phyloP scores from a whole-genome alignment of 2,113 vertebrate genomes.

The Chionomys nivalis region DNA sequence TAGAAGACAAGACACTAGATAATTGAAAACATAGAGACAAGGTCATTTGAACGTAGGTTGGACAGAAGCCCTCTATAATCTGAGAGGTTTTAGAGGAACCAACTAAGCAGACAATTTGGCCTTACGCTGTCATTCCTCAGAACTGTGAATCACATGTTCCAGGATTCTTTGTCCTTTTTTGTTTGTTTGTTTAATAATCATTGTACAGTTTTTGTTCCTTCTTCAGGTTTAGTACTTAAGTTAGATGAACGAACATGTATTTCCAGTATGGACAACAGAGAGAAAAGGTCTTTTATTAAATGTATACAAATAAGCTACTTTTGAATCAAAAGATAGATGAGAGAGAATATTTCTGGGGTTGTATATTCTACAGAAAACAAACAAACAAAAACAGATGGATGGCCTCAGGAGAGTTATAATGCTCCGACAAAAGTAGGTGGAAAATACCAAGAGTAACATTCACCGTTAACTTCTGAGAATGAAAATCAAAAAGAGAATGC shows the following conservation, averaged over 20 bases:
- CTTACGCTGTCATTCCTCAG: background rate
- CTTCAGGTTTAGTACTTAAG: background rate
- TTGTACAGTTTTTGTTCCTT: background rate
- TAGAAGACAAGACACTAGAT: background rate
- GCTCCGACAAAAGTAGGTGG: background rate
- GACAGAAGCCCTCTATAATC: background rate
- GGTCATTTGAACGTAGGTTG: fast-evolving
- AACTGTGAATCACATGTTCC: background rate
- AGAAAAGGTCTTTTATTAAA: background rate
- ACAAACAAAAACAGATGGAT: background rate
- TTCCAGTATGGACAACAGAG: background rate
- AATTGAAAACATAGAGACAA: fast-evolving
- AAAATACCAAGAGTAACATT: background rate
- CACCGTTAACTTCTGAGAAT: background rate
- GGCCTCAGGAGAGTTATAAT: background rate
- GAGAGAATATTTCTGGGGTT: background rate
- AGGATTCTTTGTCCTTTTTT: background rate
- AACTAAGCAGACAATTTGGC: background rate
- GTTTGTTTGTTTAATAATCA: background rate
- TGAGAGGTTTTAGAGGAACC: background rate
- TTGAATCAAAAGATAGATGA: background rate
- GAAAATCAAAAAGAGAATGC: background rate
- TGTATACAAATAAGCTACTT: background rate
- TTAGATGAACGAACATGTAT: background rate
- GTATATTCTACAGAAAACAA: too few species aligned